Base-by-base conservation (phyloP, 2,797 vertebrate genomes). In the Thalassophryne amazonica region DNA sequence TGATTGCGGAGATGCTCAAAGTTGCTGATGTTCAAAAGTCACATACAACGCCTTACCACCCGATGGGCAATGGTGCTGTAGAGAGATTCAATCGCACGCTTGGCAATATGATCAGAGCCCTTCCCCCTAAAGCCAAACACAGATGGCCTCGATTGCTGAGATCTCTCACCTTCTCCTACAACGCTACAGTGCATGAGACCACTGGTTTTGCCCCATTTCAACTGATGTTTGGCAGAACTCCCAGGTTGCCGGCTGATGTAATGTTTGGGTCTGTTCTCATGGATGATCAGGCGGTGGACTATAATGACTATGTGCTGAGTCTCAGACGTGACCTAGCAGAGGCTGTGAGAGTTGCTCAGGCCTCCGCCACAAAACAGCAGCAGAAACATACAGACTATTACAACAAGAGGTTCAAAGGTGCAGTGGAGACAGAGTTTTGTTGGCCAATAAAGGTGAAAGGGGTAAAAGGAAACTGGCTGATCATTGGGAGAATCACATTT, bases 401-500 rank as follows among this genome's bases (percentile, higher is more conserved):
- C 19, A 60, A 64, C 14, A 14, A 15, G 2, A 64, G 27, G 10
- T 3, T 39, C 4, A 64, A 19, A 6, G 60, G 36, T 23, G 15
- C 16, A 3, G 16, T 27, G 3, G 49, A 0, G 60, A 60, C 28
- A 18, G 45, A 11, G 53, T 69, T 2, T 11, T 69, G 1, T 11
- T 69, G n/a, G 51, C 65, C 3, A 69, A 47, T 25, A 69, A 43
- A 6, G 25, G 23, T 0, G 23, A 52, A 20, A 0, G 18, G 9
- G 45, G 52, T 3, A 20, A n/a, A 11, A 49, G 23, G 36, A 66
- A 60, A 7, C 14, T 50, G 9, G 67, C 56, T 45, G 33, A 71
- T 34, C 18, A 16, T 17, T 71, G 50, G 55, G 43, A 52, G 15
- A 12, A 20, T 4, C 19, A 14, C 2, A 34, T 50, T 0, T 39